phyloP scores from a whole-genome alignment of 2,888 invertebrate species.

The Ryuthela nishihirai region DNA sequence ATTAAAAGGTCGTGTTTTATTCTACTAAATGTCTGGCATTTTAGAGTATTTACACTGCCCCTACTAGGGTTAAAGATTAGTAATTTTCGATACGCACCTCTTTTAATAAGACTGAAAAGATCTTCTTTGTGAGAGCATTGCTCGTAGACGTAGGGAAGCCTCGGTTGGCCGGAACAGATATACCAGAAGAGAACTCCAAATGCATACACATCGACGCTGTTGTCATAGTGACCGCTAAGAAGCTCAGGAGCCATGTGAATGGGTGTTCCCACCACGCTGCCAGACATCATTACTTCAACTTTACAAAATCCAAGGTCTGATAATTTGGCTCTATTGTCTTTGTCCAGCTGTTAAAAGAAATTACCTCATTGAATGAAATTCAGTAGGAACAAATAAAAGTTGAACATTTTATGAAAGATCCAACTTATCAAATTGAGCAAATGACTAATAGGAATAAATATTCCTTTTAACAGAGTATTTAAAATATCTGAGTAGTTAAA shows the following conservation, averaged over 20 bases:
- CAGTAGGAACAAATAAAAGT: too few species aligned
- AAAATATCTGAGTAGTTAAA: too few species aligned
- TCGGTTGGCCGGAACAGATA: slow-evolving; percentile 74
- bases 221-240: slow-evolving; percentile 71
- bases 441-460: too few species aligned
- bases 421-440: too few species aligned
- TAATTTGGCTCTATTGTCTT: slow-evolving; percentile 67
- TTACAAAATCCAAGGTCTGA: slow-evolving; percentile 86
- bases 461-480: too few species aligned
- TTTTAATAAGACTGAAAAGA: slow-evolving; percentile 74
- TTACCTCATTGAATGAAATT: too few species aligned
- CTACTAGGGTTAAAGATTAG: too few species aligned
- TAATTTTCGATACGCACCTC: slow-evolving; percentile 63
- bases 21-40: too few species aligned
- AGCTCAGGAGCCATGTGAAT: slow-evolving; percentile 89
- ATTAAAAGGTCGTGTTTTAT: too few species aligned
- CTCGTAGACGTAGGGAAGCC: slow-evolving; percentile 72
- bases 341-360: slow-evolving; percentile 59
- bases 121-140: slow-evolving; percentile 79
- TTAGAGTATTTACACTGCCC: too few species aligned
- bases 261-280: slow-evolving; percentile 80
- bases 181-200: slow-evolving; percentile 88
- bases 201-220: slow-evolving; percentile 80
- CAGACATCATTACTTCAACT: slow-evolving; percentile 82
- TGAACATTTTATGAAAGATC: too few species aligned